These are phyloP conservation scores for Leptinotarsa rubiginosa DNA, from an alignment of 2,888 invertebrate genomes.

Conservation along the genomic window DNA sequence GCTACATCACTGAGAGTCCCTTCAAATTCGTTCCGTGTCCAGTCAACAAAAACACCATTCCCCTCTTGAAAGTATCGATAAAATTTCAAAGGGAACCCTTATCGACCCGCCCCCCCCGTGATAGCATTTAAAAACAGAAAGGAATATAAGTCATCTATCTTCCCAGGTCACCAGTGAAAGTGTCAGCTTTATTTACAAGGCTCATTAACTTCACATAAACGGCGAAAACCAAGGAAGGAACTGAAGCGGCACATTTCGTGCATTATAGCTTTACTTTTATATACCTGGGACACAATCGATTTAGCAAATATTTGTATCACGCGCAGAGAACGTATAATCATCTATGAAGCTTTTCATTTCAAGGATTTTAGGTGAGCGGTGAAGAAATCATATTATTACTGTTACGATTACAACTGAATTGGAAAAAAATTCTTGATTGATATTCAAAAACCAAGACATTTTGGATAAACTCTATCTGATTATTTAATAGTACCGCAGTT, in stretches of 20 bases:
- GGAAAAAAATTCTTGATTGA: too few relatives aligned
- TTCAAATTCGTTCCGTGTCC: background rate
- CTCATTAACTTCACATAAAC: conserved; percentile 5
- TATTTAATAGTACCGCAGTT: too few relatives aligned
- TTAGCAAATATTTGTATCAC: conserved; percentile 48
- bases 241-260: conserved; percentile 29
- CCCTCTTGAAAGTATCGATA: background rate
- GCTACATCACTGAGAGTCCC: too few relatives aligned
- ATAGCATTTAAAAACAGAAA: background rate
- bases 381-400: background rate
- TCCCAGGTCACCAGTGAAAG: background rate
- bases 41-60: background rate
- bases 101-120: background rate
- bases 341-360: conserved; percentile 37
- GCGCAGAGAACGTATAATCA: conserved; percentile 43
- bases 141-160: conserved; percentile 5
- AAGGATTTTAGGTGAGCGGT: conserved; percentile 24
- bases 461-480: too few relatives aligned
- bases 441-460: too few relatives aligned
- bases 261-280: conserved; percentile 30
- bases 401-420: too few relatives aligned
- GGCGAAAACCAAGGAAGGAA: conserved; percentile 7
- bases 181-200: conserved; percentile 5
- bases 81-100: background rate
- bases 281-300: conserved; percentile 43